Evolutionary conservation across 2,113 vertebrate genomes (phyloP).

Genomic region (Mohoua ochrocephala): DNA sequence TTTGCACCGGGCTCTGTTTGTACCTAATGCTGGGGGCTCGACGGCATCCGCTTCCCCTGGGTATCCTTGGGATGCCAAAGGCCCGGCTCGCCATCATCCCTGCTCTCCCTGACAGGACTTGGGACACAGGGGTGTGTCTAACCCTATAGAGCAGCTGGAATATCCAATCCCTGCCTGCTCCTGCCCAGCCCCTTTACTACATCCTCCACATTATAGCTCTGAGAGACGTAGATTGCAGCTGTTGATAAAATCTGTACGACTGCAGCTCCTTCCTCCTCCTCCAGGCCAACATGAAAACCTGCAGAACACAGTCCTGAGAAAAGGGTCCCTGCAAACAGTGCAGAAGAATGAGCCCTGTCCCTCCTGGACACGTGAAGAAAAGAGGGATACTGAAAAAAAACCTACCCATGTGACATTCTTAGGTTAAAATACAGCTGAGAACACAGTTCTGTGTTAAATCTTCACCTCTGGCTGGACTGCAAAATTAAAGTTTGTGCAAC

Average conservation of each 20-base stretch:
- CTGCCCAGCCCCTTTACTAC: neutral
- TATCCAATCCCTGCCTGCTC: neutral
- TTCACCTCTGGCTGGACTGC: neutral
- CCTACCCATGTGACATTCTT: neutral
- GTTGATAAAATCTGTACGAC: neutral
- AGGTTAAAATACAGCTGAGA: neutral
- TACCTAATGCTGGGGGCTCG: neutral
- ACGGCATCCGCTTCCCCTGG: neutral
- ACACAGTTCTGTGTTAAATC: neutral
- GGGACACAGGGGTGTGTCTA: neutral
- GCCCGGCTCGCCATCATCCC: neutral
- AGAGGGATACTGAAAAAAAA: neutral
- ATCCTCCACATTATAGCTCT: neutral
- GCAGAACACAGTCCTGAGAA: neutral
- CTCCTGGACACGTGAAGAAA: neutral
- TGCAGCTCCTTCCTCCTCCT: neutral
- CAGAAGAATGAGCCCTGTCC: neutral
- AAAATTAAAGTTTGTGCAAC: neutral
- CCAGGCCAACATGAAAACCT: neutral
- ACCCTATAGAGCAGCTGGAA: neutral
- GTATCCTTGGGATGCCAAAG: neutral
- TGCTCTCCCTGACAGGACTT: neutral
- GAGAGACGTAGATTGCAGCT: neutral
- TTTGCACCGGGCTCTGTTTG: neutral
- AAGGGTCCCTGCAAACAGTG: neutral